phyloP scores from a whole-genome alignment of 2,113 vertebrate genomes.

The Melanostigma gelatinosum region DNA sequence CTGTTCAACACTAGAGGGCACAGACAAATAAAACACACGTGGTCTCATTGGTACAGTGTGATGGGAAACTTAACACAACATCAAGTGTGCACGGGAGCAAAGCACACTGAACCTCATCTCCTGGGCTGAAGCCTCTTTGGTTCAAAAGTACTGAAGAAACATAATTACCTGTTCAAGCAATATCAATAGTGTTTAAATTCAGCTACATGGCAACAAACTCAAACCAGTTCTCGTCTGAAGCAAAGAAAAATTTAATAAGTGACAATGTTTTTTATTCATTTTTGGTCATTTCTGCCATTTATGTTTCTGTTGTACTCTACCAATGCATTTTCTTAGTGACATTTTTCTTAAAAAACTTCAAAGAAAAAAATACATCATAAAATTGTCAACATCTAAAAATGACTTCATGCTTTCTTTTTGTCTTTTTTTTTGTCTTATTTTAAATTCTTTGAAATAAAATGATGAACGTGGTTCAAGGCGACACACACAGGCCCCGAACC shows the following conservation, averaged over 20 bases:
- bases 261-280: constrained; percentile 39
- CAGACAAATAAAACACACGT: not conserved
- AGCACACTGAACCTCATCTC: not conserved
- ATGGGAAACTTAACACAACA: not conserved
- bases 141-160: constrained; percentile 10
- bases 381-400: constrained; percentile 6
- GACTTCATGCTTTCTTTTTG: constrained; percentile 28
- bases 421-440: constrained; percentile 15
- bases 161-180: constrained; percentile 1
- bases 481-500: not conserved
- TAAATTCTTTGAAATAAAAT: constrained; percentile 31
- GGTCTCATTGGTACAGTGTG: not conserved
- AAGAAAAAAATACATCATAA: not conserved
- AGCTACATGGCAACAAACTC: constrained; percentile 2
- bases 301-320: not conserved
- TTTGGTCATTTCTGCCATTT: constrained; percentile 30
- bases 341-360: constrained; percentile 11
- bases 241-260: constrained; percentile 26
- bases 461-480: constrained; percentile 2
- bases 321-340: constrained; percentile 14
- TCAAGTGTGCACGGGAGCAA: not conserved
- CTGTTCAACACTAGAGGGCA: constrained; percentile 22
- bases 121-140: constrained; percentile 21
- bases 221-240: constrained; percentile 18
- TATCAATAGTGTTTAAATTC: not conserved